Base-by-base conservation (phyloP, 2,797 vertebrate genomes). In the Emydoidea blandingii region DNA sequence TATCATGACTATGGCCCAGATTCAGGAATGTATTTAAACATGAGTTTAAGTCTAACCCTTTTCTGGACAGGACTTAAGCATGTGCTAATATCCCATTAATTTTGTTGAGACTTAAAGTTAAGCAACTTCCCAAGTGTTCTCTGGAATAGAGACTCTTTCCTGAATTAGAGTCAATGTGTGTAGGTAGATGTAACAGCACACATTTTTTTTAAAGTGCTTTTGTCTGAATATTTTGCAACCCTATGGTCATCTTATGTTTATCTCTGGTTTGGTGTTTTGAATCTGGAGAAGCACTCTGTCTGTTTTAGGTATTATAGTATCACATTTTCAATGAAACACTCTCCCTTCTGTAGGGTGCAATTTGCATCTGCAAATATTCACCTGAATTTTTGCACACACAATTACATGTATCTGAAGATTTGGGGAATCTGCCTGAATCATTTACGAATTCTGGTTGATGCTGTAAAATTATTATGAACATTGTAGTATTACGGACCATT, bases 111-210 rank as follows among this genome's bases (percentile, higher is more conserved):
- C 6, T n/a, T 2, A 25, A 41, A 52, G 87, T 84, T 4, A 41
- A 87, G 56, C 49, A 53, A 6, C 3, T 47, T 0, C 6, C 72
- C 53, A 47, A 90, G 68, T 0, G 14, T n/a, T 2, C 0, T 49
- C 5, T 44, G 76, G 1, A 37, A 47, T 16, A 15, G 1, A 44
- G 4, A 11, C 50, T 2, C 0, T n/a, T 59, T 92, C 83, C 34
- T 86, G 47, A 65, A 8, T 74, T 34, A 86, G 65, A 85, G 83
- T 2, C 1, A 29, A 62, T 3, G 3, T 83, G 78, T 68, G 27
- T 10, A 76, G 14, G 1, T 1, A 87, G 83, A 59, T 53, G 1
- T 12, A 87, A 86, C 27, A 68, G 1, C 3, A 25, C 31, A 65
- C 5, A n/a, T 1, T 44, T 85, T 25, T 44, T 12, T 41, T 44